Evolutionary conservation across 2,888 invertebrate species (phyloP), one percentile per base, ranked within the genome.

Genomic region (Zygaena filipendulae): DNA sequence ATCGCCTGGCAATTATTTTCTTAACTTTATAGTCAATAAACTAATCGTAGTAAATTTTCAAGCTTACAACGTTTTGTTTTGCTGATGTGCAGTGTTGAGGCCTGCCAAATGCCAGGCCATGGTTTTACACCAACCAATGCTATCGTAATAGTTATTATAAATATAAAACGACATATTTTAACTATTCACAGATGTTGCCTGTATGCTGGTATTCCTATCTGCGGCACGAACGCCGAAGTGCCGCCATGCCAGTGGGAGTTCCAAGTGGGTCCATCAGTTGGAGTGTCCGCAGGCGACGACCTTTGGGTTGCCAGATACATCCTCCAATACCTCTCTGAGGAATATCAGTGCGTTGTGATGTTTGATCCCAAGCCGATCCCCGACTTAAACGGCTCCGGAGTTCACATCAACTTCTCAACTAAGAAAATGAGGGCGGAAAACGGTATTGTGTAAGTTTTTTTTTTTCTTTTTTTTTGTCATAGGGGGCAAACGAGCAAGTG

Each of bases 241-340:
- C 97, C 97, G 97, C 97, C 97, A 0, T 93, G 95, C 6, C 97
- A 95, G 75, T 92, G 92, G 92, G 92, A 92, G 68, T 92, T 87
- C 79, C 94, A 95, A 77, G 90, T 97, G 3, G 97, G 97, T 0
- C 96, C 96, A 0, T 92, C 94, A 35, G 84, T 88, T 32, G 96
- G 96, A 1, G 93, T 96, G 33, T 68, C 80, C 3, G 87, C 88
- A 26, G 92, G 85, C 0, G 95, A 95, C 48, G 90, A 95, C 50
- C 75, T 95, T 23, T 95, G 95, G 95, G 81, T 95, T 48, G 87
- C 94, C 0, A 83, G 95, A 27, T 95, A 91, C 64, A 83, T 95
- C 33, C 72, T 95, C 31, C 91, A 95, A 57, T 83, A 93, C 39
- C 86, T 95, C n/a, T 90, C 94, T n/a, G 95, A 95, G 64, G 95